A percentile compares a stretch with the other conserved stretches of the same genome.
These are phyloP conservation scores for Hoplostethus atlanticus DNA, from an alignment of 2,797 vertebrate genomes.

Conservation along the genomic window DNA sequence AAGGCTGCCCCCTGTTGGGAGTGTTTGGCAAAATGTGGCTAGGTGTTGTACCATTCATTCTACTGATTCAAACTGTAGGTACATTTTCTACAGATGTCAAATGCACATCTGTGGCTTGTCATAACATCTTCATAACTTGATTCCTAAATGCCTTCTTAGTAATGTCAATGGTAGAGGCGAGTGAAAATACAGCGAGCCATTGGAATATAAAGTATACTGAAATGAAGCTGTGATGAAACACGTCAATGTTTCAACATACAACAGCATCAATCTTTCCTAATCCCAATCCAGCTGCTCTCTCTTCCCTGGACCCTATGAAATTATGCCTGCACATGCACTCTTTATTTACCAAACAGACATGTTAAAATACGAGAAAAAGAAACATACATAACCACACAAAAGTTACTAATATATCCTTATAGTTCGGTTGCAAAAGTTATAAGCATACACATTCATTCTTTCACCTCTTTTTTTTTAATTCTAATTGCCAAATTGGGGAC, in stretches of 20 bases:
- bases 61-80: background rate
- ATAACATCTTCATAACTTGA: background rate
- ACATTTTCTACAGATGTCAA: background rate
- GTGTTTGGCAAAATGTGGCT: slow-evolving; percentile 23
- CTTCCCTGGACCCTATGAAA: too few species aligned
- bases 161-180: background rate
- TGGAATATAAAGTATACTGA: background rate
- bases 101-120: background rate
- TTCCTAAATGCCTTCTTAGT: background rate
- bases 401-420: too few species aligned
- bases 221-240: too few species aligned
- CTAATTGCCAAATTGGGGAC: background rate
- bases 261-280: background rate
- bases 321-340: background rate
- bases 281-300: background rate
- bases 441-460: too few species aligned
- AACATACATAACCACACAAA: too few species aligned
- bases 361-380: too few species aligned
- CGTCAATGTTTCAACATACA: background rate
- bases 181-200: background rate
- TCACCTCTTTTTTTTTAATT: background rate
- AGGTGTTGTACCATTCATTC: background rate
- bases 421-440: too few species aligned
- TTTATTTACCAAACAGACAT: too few species aligned
- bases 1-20: slow-evolving; percentile 78